A percentile compares a stretch with the other conserved stretches of the same genome.
Conservation (phyloP, 1,140 invertebrate species). For the Rhizoglyphus robini region DNA sequence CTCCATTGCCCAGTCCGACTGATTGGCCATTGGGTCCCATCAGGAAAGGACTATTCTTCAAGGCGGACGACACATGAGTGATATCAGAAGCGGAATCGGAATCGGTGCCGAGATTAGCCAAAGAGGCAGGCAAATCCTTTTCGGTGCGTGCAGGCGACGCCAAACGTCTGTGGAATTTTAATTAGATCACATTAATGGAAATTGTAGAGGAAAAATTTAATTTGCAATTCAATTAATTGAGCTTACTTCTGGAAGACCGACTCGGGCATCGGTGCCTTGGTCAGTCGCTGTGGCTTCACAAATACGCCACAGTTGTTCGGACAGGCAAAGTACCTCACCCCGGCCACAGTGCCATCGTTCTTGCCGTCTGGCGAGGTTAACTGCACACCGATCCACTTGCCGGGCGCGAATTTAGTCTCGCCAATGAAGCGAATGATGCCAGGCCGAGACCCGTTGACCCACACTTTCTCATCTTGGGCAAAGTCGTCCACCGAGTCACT, state of each 20-base stretch:
- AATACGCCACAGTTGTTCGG: conserved; percentile 78
- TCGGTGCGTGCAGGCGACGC: conserved; percentile 57
- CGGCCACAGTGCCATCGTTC: conserved; percentile 81
- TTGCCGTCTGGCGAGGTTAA: conserved; percentile 79
- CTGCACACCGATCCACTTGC: conserved; percentile 77
- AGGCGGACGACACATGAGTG: background rate
- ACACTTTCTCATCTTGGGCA: conserved; percentile 84
- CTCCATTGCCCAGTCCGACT: background rate
- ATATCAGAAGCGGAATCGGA: background rate
- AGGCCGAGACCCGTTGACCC: conserved; percentile 80
- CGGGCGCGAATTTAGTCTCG: conserved; percentile 68
- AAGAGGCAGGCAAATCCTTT: background rate
- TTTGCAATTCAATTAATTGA: conserved; percentile 51
- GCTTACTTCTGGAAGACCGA: conserved; percentile 79
- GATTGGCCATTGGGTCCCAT: background rate
- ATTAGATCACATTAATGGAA: no score
- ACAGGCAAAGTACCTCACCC: conserved; percentile 75
- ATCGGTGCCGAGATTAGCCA: background rate
- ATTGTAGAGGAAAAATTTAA: conserved; percentile 78
- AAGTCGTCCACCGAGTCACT: conserved; percentile 54
- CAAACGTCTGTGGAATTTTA: conserved; percentile 63
- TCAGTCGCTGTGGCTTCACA: conserved; percentile 69
- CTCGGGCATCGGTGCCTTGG: conserved; percentile 57
- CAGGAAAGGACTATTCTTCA: background rate
- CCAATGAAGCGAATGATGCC: conserved; percentile 76